Conservation (phyloP, 2,113 vertebrate species). For the Strigops habroptila region DNA sequence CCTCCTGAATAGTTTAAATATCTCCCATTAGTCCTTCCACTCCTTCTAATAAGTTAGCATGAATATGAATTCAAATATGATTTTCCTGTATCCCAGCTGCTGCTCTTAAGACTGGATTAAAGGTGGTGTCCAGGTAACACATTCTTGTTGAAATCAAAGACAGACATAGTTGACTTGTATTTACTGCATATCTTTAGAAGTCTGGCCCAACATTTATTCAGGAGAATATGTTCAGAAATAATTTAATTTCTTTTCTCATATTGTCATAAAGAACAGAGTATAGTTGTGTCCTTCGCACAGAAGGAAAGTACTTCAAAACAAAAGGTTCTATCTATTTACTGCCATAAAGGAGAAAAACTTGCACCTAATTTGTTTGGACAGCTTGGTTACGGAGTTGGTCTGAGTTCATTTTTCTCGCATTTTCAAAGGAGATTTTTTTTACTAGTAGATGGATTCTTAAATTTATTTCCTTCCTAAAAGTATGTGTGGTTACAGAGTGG, state of each 20-base stretch:
- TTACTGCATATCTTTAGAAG: not conserved
- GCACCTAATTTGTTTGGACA: not conserved
- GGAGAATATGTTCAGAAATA: not conserved
- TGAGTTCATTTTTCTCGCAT: not conserved
- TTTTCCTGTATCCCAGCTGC: not conserved
- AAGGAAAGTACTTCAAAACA: not conserved
- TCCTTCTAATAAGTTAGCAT: not conserved
- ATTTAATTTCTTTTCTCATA: not conserved
- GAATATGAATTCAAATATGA: not conserved
- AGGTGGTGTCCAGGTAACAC: accelerated
- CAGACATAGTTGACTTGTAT: not conserved
- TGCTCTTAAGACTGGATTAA: not conserved
- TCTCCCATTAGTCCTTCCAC: not conserved
- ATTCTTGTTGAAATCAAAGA: not conserved
- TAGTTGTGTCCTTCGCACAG: not conserved
- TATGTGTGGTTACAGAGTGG: not conserved
- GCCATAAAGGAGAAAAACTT: not conserved
- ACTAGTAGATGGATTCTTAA: not conserved
- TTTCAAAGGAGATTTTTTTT: not conserved
- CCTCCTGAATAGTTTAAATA: not conserved
- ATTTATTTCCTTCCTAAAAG: not conserved
- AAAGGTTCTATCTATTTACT: not conserved
- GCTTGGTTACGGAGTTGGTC: not conserved
- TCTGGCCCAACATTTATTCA: not conserved
- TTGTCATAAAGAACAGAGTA: not conserved